These are phyloP conservation scores for Babyrousa celebensis DNA, from an alignment of 2,797 vertebrate species.

Conservation along the genomic window DNA sequence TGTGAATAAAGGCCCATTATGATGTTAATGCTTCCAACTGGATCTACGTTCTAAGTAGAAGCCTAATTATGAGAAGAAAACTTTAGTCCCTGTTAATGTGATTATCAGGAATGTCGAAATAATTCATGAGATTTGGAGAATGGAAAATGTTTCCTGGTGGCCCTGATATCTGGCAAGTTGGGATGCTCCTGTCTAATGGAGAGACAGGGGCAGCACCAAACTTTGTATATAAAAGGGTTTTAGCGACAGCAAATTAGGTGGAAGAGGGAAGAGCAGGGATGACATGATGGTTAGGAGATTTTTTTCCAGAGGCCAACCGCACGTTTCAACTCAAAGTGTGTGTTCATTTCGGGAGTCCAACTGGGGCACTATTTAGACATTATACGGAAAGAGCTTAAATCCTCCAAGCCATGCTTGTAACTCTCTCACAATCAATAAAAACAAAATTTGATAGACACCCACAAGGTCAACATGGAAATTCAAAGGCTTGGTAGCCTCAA, in stretches of 20 bases:
- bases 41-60: conserved; percentile 38
- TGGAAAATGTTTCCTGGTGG: not conserved
- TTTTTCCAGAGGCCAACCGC: not conserved
- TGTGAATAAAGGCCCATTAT: not conserved
- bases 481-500: not conserved
- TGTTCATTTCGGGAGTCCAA: not conserved
- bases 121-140: not conserved
- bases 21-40: conserved; percentile 10
- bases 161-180: not conserved
- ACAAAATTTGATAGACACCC: not conserved
- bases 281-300: not conserved
- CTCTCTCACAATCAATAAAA: not conserved
- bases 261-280: not conserved
- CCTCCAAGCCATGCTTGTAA: not conserved
- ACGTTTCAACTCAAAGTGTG: not conserved
- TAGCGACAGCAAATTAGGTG: not conserved
- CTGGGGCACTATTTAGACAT: not conserved
- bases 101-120: conserved; percentile 12
- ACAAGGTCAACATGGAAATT: not conserved
- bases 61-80: conserved; percentile 52
- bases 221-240: not conserved
- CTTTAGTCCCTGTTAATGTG: conserved; percentile 8
- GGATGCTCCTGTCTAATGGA: not conserved
- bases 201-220: not conserved
- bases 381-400: not conserved